Evolutionary conservation across 2,113 vertebrate genomes (phyloP).

Genomic region (Arothron firmamentum): DNA sequence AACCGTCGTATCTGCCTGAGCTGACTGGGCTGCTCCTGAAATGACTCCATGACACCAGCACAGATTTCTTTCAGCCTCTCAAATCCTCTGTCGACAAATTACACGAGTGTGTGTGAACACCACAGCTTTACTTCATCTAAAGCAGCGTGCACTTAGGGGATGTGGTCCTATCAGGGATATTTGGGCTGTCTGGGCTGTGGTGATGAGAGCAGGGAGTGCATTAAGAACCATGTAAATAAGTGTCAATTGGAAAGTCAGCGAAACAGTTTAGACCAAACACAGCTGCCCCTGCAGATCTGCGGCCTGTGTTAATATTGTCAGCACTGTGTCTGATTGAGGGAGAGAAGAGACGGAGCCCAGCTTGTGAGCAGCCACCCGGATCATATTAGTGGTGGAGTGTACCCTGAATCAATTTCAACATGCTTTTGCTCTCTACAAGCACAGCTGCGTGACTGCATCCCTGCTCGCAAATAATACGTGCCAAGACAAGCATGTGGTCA

Average conservation of each 20-base stretch:
- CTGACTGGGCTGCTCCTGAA: conserved; percentile 19
- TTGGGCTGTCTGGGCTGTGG: conserved; percentile 3
- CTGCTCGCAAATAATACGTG: conserved; percentile 53
- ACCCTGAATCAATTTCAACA: conserved; percentile 72
- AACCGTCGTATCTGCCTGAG: conserved; percentile 28
- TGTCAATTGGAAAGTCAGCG: conserved; percentile 55
- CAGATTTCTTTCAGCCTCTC: conserved; percentile 62
- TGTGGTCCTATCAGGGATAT: conserved; percentile 35
- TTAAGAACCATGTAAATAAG: conserved; percentile 67
- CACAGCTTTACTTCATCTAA: conserved; percentile 34
- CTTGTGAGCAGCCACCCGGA: conserved; percentile 70
- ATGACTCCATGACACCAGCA: conserved; percentile 22
- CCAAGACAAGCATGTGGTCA: conserved; percentile 58
- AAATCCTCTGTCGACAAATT: conserved; percentile 60
- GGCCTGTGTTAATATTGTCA: conserved; percentile 66
- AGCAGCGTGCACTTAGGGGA: conserved; percentile 18
- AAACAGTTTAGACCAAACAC: conserved; percentile 48
- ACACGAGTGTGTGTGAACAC: conserved; percentile 41
- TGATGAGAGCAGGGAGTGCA: conserved; percentile 30
- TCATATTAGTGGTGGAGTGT: conserved; percentile 68
- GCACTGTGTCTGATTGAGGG: conserved; percentile 65
- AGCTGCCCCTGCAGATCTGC: conserved; percentile 52
- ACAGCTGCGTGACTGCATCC: conserved; percentile 62
- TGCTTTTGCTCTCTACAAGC: conserved; percentile 64
- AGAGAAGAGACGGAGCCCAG: conserved; percentile 64